These are phyloP conservation scores for Andrena cerasifolii DNA, from an alignment of 1,140 invertebrate genomes.

Conservation along the genomic window DNA sequence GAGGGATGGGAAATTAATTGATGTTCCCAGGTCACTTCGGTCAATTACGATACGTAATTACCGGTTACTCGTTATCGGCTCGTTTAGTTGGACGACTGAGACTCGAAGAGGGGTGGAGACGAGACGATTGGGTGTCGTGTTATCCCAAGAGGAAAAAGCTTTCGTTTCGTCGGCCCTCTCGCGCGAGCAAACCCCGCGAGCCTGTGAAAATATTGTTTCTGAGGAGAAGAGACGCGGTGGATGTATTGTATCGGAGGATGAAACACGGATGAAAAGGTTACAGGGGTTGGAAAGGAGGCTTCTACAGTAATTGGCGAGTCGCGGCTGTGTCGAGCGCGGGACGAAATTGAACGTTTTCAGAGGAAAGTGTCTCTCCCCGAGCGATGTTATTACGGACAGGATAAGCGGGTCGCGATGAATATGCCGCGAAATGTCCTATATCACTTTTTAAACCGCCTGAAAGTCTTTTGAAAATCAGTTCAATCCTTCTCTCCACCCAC, in stretches of 20 bases:
- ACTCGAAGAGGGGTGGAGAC: too few relatives aligned
- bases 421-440: neutral
- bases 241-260: constrained; percentile 1
- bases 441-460: neutral
- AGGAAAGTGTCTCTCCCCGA: constrained; percentile 19
- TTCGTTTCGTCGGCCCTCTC: neutral
- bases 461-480: neutral
- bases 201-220: constrained; percentile 32
- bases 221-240: neutral
- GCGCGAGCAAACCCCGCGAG: neutral
- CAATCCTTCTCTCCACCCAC: too few relatives aligned
- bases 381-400: constrained; percentile 32
- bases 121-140: neutral
- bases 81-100: neutral
- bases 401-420: constrained; percentile 17
- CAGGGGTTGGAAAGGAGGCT: too few relatives aligned
- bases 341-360: constrained; percentile 36
- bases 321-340: neutral
- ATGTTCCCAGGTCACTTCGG: constrained; percentile 29
- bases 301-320: constrained; percentile 24
- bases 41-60: constrained; percentile 39
- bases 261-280: neutral
- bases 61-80: constrained; percentile 35
- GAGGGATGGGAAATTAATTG: constrained; percentile 36
- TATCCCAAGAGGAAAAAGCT: neutral